Conservation (phyloP, 2,888 invertebrate species). For the Smittia sp. region DNA sequence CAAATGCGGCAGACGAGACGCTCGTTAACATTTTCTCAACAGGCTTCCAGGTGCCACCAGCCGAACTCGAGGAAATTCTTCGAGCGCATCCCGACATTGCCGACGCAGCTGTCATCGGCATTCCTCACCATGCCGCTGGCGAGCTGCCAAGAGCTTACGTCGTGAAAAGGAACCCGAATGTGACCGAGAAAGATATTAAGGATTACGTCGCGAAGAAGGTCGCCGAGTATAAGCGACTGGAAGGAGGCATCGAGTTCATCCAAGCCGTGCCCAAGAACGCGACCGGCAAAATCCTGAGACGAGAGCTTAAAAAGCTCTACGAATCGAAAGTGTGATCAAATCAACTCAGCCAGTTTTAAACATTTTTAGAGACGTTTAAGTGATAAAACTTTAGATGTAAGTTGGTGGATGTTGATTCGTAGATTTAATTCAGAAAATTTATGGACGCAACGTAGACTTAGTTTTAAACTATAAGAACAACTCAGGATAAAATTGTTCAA, state of each 20-base stretch:
- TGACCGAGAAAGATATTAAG: constrained; percentile 56
- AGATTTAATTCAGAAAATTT: too few species aligned
- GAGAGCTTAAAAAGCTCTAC: constrained; percentile 52
- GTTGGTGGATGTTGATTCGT: too few species aligned
- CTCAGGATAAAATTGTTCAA: too few species aligned
- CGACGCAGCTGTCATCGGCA: constrained; percentile 58
- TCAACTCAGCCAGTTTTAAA: not conserved
- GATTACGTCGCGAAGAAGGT: constrained; percentile 62
- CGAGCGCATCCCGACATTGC: constrained; percentile 30
- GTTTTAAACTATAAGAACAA: too few species aligned
- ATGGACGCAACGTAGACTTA: too few species aligned
- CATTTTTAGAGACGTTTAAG: not conserved
- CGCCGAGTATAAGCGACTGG: constrained; percentile 66
- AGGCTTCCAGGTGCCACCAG: constrained; percentile 72
- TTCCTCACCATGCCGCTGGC: constrained; percentile 62
- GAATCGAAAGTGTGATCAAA: not conserved
- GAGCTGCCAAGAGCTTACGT: constrained; percentile 71
- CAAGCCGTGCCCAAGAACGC: constrained; percentile 65
- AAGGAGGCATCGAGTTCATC: constrained; percentile 60
- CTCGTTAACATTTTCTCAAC: too few species aligned
- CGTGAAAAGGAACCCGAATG: constrained; percentile 54
- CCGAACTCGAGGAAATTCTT: constrained; percentile 56
- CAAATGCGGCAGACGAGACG: too few species aligned
- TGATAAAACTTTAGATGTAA: not conserved
- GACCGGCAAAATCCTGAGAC: constrained; percentile 68